These are phyloP conservation scores for Leucophora obtusa DNA, from an alignment of 2,888 invertebrate genomes.

Conservation along the genomic window DNA sequence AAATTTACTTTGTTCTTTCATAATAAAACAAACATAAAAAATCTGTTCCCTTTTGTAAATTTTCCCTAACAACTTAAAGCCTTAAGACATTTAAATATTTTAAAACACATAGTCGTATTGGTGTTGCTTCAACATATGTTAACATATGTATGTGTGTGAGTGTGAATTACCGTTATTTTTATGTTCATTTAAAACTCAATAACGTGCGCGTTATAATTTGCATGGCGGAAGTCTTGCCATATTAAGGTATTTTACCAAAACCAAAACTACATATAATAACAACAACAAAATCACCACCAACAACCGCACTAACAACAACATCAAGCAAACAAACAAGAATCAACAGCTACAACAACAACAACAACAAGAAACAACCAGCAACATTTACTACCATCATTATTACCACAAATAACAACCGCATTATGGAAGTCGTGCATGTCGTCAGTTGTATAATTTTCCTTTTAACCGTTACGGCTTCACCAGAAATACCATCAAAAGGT, in stretches of 20 bases:
- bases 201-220: constrained; percentile 56
- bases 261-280: constrained; percentile 13
- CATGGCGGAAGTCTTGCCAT: constrained; percentile 61
- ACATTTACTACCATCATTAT: constrained; percentile 45
- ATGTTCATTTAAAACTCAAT: constrained; percentile 54
- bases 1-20: background rate
- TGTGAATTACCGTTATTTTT: constrained; percentile 24
- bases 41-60: background rate
- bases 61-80: background rate
- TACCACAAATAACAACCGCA: constrained; percentile 55
- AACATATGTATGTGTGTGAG: background rate
- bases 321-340: background rate
- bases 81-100: background rate
- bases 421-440: constrained; percentile 68
- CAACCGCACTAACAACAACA: background rate
- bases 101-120: background rate
- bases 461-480: constrained; percentile 70
- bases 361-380: constrained; percentile 19
- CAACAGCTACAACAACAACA: constrained; percentile 9
- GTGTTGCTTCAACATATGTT: background rate
- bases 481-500: constrained; percentile 78
- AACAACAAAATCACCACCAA: constrained; percentile 29
- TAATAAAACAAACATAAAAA: background rate
- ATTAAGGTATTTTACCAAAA: constrained; percentile 39
- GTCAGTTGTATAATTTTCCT: constrained; percentile 70